phyloP scores from a whole-genome alignment of 1,140 invertebrate species.

The Temnothorax nylanderi region DNA sequence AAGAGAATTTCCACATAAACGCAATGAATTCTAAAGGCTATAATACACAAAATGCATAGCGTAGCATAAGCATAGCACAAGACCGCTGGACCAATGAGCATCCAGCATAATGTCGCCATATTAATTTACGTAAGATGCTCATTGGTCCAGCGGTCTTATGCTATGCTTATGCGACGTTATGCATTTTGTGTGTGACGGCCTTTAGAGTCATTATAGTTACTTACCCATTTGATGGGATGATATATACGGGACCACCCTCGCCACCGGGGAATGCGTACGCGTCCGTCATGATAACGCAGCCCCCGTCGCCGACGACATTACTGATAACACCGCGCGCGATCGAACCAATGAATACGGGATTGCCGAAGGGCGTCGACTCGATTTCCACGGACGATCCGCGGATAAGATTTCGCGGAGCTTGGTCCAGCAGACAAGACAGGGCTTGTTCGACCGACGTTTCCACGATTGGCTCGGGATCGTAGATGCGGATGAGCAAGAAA shows the following conservation, averaged over 20 bases:
- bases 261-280: constrained; percentile 86
- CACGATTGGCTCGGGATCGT: not conserved
- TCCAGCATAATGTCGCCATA: too few relatives aligned
- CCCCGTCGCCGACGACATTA: constrained; percentile 85
- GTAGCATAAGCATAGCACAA: too few relatives aligned
- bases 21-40: not conserved
- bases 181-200: too few relatives aligned
- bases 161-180: too few relatives aligned
- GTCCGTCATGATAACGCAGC: constrained; percentile 87
- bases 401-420: not conserved
- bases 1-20: not conserved
- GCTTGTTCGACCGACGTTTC: constrained; percentile 46
- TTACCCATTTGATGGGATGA: constrained; percentile 1
- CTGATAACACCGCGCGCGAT: constrained; percentile 86
- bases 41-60: too few relatives aligned
- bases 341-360: constrained; percentile 86
- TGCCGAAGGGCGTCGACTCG: constrained; percentile 86
- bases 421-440: constrained; percentile 56
- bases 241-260: constrained; percentile 86
- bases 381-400: constrained; percentile 82
- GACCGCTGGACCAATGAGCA: too few relatives aligned
- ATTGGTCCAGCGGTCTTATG: too few relatives aligned
- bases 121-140: too few relatives aligned
- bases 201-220: constrained; percentile 8
- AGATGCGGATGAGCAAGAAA: constrained; percentile 85